Conservation (phyloP, 2,797 vertebrate genomes). For the Gallinago solitaria region DNA sequence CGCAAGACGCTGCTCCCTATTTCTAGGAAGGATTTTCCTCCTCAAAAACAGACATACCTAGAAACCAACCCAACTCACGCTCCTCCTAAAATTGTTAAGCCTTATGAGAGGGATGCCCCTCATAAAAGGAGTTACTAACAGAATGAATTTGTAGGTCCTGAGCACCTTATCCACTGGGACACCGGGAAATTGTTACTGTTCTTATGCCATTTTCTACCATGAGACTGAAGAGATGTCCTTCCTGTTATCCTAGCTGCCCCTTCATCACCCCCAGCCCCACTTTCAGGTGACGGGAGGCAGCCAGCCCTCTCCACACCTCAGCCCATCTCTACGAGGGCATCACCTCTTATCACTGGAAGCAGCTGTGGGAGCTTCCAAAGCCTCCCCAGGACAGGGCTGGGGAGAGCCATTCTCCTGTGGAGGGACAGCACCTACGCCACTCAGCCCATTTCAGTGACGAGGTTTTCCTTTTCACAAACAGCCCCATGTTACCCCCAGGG, state of each 20-base stretch:
- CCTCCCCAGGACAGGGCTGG: not conserved
- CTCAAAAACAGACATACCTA: not conserved
- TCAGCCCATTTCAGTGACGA: not conserved
- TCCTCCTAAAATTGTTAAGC: not conserved
- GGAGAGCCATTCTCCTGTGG: accelerated
- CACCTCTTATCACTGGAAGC: not conserved
- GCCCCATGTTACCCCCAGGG: accelerated
- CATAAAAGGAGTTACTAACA: not conserved
- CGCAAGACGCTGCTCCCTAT: not conserved
- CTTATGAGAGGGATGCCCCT: not conserved
- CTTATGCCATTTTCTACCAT: not conserved
- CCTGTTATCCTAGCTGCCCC: not conserved
- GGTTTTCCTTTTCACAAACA: not conserved
- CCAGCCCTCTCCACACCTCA: accelerated
- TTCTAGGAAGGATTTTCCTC: slow-evolving; percentile 5
- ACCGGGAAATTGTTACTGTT: accelerated
- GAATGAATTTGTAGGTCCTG: not conserved
- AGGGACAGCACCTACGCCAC: accelerated
- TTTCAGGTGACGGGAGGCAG: not conserved
- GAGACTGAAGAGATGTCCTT: not conserved
- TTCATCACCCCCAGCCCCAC: not conserved
- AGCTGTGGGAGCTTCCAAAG: not conserved
- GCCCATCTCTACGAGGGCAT: not conserved
- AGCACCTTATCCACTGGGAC: not conserved
- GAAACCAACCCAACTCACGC: not conserved